Evolutionary conservation across 1,140 invertebrate genomes (phyloP).

Genomic region (Kradibia gibbosae): DNA sequence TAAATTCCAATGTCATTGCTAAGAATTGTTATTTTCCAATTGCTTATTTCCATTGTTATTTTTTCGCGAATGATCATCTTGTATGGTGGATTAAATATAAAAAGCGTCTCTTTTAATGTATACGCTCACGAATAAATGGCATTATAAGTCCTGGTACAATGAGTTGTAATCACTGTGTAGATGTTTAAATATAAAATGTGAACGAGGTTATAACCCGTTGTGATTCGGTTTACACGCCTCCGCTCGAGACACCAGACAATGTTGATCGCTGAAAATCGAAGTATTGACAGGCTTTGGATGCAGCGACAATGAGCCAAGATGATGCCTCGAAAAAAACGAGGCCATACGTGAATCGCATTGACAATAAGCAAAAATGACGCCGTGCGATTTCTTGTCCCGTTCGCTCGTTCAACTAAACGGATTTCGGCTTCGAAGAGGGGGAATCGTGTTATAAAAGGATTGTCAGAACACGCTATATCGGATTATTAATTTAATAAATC

Average conservation of each 20-base stretch:
- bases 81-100: not conserved
- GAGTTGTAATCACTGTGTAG: not conserved
- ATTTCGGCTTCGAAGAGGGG: not conserved
- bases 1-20: not conserved
- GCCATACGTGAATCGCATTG: constrained; percentile 6
- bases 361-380: constrained; percentile 27
- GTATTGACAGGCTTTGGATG: not conserved
- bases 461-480: not conserved
- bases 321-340: constrained; percentile 16
- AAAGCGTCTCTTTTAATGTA: not conserved
- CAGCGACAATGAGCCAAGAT: constrained; percentile 1
- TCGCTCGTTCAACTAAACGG: constrained; percentile 27
- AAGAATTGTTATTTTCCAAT: not conserved
- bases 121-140: no score
- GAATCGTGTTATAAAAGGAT: constrained; percentile 31
- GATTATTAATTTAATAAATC: constrained; percentile 46
- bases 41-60: not conserved
- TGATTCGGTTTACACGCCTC: not conserved
- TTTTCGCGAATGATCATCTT: not conserved
- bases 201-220: not conserved
- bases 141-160: not conserved
- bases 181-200: not conserved
- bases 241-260: not conserved
- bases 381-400: not conserved
- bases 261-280: not conserved